Conservation (phyloP, 1,140 invertebrate species). For the Limonius californicus region DNA sequence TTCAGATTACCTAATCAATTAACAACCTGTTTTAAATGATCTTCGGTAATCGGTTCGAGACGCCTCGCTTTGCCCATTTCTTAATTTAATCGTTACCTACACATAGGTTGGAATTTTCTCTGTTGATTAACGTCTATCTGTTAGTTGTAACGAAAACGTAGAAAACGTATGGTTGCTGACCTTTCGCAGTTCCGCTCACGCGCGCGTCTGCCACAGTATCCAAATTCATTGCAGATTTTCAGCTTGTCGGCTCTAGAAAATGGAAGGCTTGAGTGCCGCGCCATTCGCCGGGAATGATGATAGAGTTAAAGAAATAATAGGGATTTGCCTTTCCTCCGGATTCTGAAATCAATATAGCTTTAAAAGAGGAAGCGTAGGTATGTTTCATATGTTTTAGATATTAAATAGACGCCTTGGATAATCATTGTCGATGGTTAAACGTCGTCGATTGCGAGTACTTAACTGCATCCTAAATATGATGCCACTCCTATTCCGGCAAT, state of each 20-base stretch:
- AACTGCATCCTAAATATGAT: no score
- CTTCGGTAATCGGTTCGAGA: no score
- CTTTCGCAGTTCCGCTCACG: constrained; percentile 34
- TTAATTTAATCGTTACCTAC: no score
- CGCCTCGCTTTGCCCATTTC: no score
- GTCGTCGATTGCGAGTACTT: no score
- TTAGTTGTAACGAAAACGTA: no score
- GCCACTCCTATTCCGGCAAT: no score
- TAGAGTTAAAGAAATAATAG: constrained; percentile 46
- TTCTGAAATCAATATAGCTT: constrained; percentile 40
- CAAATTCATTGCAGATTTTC: constrained; percentile 49
- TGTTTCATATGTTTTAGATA: constrained; percentile 8
- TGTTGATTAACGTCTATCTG: no score
- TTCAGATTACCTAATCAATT: no score
- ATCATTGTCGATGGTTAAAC: no score
- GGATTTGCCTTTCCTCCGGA: constrained; percentile 39
- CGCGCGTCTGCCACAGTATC: constrained; percentile 36
- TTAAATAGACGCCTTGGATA: background rate
- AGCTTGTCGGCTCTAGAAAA: constrained; percentile 44
- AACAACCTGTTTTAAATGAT: no score
- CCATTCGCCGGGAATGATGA: constrained; percentile 43
- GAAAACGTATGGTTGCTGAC: constrained; percentile 28
- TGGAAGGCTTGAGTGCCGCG: constrained; percentile 41
- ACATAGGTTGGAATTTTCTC: no score
- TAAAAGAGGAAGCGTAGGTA: constrained; percentile 18